Conservation (phyloP, 1,140 invertebrate genomes). For the Chironomus striatipennis region DNA sequence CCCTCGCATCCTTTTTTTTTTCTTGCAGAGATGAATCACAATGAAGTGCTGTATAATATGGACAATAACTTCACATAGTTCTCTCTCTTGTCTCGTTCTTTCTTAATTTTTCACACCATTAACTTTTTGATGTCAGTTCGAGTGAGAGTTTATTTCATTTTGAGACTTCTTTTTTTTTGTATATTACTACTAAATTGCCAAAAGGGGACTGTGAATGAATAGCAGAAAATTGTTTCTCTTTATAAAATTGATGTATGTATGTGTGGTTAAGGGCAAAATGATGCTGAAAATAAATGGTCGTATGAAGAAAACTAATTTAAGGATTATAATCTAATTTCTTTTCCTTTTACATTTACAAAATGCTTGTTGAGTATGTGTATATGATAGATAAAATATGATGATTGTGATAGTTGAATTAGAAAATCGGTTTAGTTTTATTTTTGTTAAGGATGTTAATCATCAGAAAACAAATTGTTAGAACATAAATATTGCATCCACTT, state of each 20-base stretch:
- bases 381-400: background rate
- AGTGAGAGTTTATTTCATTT: slow-evolving; percentile 2
- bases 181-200: background rate
- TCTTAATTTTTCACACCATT: slow-evolving; percentile 22
- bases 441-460: too few relatives aligned
- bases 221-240: background rate
- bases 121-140: slow-evolving; percentile 14
- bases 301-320: slow-evolving; percentile 18
- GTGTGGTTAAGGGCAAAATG: slow-evolving; percentile 4
- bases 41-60: background rate
- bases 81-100: background rate
- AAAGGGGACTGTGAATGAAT: slow-evolving; percentile 8
- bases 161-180: background rate
- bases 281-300: slow-evolving; percentile 5
- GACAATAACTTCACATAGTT: background rate
- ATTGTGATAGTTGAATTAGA: background rate
- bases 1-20: background rate
- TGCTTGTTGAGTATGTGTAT: background rate
- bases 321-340: slow-evolving; percentile 14
- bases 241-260: background rate
- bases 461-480: too few relatives aligned
- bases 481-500: too few relatives aligned
- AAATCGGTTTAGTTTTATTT: too few relatives aligned
- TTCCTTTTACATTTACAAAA: background rate
- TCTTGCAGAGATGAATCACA: background rate